Base-by-base conservation (phyloP, 2,888 invertebrate species). In the Meiosimyza decipiens region DNA sequence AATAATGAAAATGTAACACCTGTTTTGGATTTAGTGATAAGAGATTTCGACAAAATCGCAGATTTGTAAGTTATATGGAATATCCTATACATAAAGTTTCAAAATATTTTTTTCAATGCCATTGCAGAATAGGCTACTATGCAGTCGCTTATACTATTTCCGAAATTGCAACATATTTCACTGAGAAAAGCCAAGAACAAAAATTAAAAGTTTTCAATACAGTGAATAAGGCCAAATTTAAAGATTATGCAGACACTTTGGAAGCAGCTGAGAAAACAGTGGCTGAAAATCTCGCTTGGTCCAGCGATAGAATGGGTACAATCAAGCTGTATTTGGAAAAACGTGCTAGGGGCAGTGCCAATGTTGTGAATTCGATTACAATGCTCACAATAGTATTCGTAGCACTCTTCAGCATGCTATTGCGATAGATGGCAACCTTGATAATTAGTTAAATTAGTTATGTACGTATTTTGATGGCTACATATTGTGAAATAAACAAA, bases 1-100 rank as follows among this genome's bases (percentile, higher is more conserved):
- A 90, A 90, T 78, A 88, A 89, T 63, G 87, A 87, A 75, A 90
- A 92, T 71, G 85, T 90, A 1, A 83, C 88, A 4, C 78, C 90
- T 0, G 91, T 91, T 0, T 86, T 91, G 66, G 83, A 90, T 0
- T 89, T 89, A 71, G 81, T 92, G 6, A 85, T 80, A 1, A 60
- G 65, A 2, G 77, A 83, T 16, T 65, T 73, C 54, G 78, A 81
- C 0, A 65, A 74, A 0, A 70, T 86, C 15, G 77, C 78, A 15
- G 22, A 50, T 6, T 79, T 85, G 87, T 87, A 85, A 83, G 86
- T 80, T 51, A 11, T 40, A 40, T 1, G 40, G 9, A 40, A 1
- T 9, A 4, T 9, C 4, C 3, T 28, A 28, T 9, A 7, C 9
- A 40, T 9, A 40, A 9, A 40, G 4, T 40, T 40, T 9, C 0